Evolutionary conservation across 2,797 vertebrate genomes (phyloP).

Genomic region (Buceros bicornis): DNA sequence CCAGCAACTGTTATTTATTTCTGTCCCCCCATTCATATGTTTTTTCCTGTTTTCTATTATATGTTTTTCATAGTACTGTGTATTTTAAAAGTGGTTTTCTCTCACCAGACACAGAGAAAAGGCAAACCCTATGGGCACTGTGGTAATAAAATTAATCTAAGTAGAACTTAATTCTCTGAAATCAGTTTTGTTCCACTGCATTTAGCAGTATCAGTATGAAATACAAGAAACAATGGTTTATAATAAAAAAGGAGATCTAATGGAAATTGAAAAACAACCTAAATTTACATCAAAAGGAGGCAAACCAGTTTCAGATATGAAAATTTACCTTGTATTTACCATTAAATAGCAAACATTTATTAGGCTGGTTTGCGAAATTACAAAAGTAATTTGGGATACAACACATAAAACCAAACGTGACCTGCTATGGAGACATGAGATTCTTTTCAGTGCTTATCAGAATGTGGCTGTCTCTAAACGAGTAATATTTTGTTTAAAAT

Average conservation of each 20-base stretch:
- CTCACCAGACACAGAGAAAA: background rate
- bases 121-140: background rate
- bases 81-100: background rate
- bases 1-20: background rate
- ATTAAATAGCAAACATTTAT: background rate
- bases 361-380: background rate
- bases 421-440: background rate
- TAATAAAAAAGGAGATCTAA: background rate
- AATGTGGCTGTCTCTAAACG: background rate
- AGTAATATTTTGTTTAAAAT: background rate
- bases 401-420: fast-evolving
- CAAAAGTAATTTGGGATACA: background rate
- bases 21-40: background rate
- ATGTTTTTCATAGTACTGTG: background rate
- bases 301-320: background rate
- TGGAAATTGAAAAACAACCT: background rate
- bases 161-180: conserved; percentile 31
- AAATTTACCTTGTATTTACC: background rate
- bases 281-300: background rate
- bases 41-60: background rate
- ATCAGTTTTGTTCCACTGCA: conserved; percentile 51
- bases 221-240: background rate
- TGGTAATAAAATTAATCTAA: conserved; percentile 48
- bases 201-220: conserved; percentile 44
- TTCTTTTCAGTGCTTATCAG: background rate